Conservation (phyloP, 2,888 invertebrate genomes). For the Dyspetes luteomarginatus region DNA sequence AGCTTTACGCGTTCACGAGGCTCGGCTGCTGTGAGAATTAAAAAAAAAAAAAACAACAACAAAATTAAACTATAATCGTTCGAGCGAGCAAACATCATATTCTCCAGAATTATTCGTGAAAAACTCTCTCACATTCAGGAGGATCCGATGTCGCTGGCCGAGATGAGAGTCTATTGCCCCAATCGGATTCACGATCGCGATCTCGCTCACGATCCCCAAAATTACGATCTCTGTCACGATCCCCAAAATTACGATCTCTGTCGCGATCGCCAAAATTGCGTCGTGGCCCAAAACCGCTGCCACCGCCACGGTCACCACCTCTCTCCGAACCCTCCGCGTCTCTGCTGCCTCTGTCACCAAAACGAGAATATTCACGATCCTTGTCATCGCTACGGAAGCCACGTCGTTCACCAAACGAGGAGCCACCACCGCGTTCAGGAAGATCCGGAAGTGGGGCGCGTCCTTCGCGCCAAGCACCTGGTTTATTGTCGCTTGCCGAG, state of each 20-base stretch:
- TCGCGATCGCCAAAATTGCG: slow-evolving; percentile 77
- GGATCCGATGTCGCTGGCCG: slow-evolving; percentile 64
- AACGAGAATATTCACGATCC: slow-evolving; percentile 62
- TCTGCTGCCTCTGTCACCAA: slow-evolving; percentile 74
- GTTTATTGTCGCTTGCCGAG: slow-evolving; percentile 74
- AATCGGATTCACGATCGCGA: slow-evolving; percentile 64
- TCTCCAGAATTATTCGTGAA: background rate
- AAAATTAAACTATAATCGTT: background rate
- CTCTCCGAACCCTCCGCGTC: slow-evolving; percentile 83
- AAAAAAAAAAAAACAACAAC: background rate
- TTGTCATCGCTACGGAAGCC: slow-evolving; percentile 61
- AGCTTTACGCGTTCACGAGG: slow-evolving; percentile 91
- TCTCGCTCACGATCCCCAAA: slow-evolving; percentile 62
- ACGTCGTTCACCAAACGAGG: slow-evolving; percentile 75
- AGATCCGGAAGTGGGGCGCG: slow-evolving; percentile 68
- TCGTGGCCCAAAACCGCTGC: slow-evolving; percentile 82
- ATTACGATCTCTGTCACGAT: slow-evolving; percentile 73
- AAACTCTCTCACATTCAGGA: slow-evolving; percentile 53
- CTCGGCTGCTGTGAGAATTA: slow-evolving; percentile 80
- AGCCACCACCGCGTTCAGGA: slow-evolving; percentile 73
- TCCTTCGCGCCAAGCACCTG: slow-evolving; percentile 80
- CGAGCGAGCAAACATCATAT: background rate
- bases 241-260: slow-evolving; percentile 67
- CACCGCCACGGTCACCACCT: slow-evolving; percentile 82
- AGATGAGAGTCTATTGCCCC: slow-evolving; percentile 54